These are phyloP conservation scores for Chelonoidis abingdonii DNA, from an alignment of 2,113 vertebrate genomes.

Conservation along the genomic window DNA sequence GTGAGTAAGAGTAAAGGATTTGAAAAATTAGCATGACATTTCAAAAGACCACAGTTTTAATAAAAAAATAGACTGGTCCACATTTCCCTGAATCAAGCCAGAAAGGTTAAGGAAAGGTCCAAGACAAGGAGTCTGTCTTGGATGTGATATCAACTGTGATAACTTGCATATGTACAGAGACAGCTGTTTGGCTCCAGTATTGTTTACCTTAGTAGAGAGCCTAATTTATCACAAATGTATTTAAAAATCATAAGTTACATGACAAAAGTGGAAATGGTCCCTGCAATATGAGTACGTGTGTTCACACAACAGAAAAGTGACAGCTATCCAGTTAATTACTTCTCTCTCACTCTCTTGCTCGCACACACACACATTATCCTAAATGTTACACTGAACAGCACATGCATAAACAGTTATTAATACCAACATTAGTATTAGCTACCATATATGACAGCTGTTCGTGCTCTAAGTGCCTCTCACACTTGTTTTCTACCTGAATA, in stretches of 20 bases:
- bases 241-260: slow-evolving; percentile 57
- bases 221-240: slow-evolving; percentile 70
- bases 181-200: slow-evolving; percentile 56
- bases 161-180: slow-evolving; percentile 60
- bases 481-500: slow-evolving; percentile 52
- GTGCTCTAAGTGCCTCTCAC: slow-evolving; percentile 54
- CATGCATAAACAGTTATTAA: slow-evolving; percentile 54
- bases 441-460: slow-evolving; percentile 65
- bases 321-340: slow-evolving; percentile 51
- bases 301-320: slow-evolving; percentile 30
- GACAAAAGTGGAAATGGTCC: slow-evolving; percentile 61
- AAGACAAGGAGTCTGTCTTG: slow-evolving; percentile 50
- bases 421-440: slow-evolving; percentile 64
- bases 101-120: slow-evolving; percentile 69
- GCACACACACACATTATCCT: slow-evolving; percentile 24
- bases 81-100: slow-evolving; percentile 51
- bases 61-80: slow-evolving; percentile 31
- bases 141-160: slow-evolving; percentile 67
- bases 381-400: slow-evolving; percentile 18
- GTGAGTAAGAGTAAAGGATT: slow-evolving; percentile 20
- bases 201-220: slow-evolving; percentile 64
- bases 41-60: slow-evolving; percentile 17
- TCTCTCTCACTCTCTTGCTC: slow-evolving; percentile 2
- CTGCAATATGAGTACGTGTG: slow-evolving; percentile 40
- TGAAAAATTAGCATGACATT: slow-evolving; percentile 22